These are phyloP conservation scores for Hydrophis major DNA, from an alignment of 2,797 vertebrate genomes.

Conservation along the genomic window DNA sequence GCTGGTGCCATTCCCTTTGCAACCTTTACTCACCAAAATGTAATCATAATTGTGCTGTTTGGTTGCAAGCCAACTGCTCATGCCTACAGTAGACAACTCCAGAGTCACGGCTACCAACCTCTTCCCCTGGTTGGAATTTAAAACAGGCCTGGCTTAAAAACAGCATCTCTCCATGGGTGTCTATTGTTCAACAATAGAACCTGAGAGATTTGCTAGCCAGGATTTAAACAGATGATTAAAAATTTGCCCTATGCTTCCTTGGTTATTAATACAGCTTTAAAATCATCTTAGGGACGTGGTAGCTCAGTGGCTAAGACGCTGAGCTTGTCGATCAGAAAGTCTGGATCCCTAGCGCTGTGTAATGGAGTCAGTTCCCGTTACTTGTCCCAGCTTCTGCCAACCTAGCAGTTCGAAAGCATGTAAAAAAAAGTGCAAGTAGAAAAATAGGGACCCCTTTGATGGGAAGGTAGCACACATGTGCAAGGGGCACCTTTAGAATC, in stretches of 20 bases:
- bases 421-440: too few species aligned
- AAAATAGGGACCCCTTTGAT: too few species aligned
- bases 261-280: not conserved
- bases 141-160: not conserved
- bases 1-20: not conserved
- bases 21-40: not conserved
- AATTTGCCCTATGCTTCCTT: not conserved
- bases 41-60: not conserved
- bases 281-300: not conserved
- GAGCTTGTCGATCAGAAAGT: too few species aligned
- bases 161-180: not conserved
- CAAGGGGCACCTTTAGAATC: too few species aligned
- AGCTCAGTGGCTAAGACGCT: too few species aligned
- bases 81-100: not conserved
- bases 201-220: not conserved
- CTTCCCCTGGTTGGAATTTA: not conserved
- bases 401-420: too few species aligned
- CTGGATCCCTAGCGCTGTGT: too few species aligned
- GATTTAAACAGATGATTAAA: slow-evolving; percentile 11
- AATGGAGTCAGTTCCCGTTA: too few species aligned
- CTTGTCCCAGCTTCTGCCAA: too few species aligned
- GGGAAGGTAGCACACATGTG: too few species aligned
- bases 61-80: not conserved
- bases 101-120: not conserved
- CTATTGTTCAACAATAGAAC: slow-evolving; percentile 11